Base-by-base conservation (phyloP, 2,797 vertebrate genomes). In the Nyctalus aviator region DNA sequence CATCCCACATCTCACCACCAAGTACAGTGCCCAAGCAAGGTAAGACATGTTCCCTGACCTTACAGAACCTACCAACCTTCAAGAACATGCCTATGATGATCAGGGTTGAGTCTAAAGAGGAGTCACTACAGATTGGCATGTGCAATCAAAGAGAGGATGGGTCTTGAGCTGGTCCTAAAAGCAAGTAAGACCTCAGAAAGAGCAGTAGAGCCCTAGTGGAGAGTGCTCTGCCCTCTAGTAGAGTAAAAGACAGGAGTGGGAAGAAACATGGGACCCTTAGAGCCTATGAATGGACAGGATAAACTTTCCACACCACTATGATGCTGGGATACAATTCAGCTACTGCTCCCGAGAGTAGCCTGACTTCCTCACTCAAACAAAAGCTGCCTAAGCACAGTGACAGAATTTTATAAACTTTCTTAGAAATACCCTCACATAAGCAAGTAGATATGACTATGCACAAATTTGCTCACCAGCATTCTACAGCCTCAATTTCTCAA, bases 341-440 rank as follows among this genome's bases (percentile, higher is more conserved):
- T 84, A 77, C 32, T 50, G 25, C 35, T 89, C 32, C 44, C 57
- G 41, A 75, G 8, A 73, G 82, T 25, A 46, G 4, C 25, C 30
- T 48, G 32, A 44, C 37, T 96, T 76, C 50, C 27, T 87, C 78
- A 76, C 25, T 88, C 59, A 76, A 86, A 95, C n/a, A 72, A 88
- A 89, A 92, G 53, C 59, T 90, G 30, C 75, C 84, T 84, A 32
- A 66, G 57, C 59, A 84, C 9, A 69, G 46, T 32, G 4, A 66
- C 32, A 64, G 64, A 85, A 50, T 69, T 85, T 86, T 76, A 79
- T 10, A 62, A 41, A 79, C 66, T 46, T 57, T 78, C 64, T 94
- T 66, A 77, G 21, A 66, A 94, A 79, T 5, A 23, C 9, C 6
- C 5, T 75, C 59, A 79, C 25, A 18, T 53, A 17, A 46, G 46